Percentiles rank a stretch among this genome's conserved stretches.
Conservation (phyloP, 1,140 invertebrate genomes). For the Caerostris darwini region DNA sequence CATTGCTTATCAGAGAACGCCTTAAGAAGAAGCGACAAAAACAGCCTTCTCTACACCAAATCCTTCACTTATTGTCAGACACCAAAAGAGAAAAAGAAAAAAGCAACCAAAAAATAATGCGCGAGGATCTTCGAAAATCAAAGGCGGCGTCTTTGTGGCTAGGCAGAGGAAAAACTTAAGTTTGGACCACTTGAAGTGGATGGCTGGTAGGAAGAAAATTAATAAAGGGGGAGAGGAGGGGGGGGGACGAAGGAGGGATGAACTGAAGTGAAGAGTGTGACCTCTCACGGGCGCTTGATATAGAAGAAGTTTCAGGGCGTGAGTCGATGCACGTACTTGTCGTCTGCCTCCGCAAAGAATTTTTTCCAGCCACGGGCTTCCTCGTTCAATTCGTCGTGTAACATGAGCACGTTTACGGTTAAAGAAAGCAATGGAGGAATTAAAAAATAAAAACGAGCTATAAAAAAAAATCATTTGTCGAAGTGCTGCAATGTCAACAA, state of each 20-base stretch:
- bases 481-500: neutral
- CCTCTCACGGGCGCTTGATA: slow-evolving; percentile 67
- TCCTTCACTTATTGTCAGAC: slow-evolving; percentile 36
- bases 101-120: neutral
- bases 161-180: slow-evolving; percentile 52
- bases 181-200: slow-evolving; percentile 69
- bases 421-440: neutral
- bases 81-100: slow-evolving; percentile 17
- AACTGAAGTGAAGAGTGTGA: slow-evolving; percentile 71
- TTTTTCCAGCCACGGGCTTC: slow-evolving; percentile 63
- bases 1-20: neutral
- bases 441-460: neutral
- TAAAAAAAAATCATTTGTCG: neutral
- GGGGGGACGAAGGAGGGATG: neutral
- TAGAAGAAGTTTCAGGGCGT: slow-evolving; percentile 59
- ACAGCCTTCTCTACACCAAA: neutral
- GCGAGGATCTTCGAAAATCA: neutral
- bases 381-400: slow-evolving; percentile 55
- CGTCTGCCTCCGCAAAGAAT: slow-evolving; percentile 60
- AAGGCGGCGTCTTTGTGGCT: slow-evolving; percentile 68
- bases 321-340: slow-evolving; percentile 75
- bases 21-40: neutral
- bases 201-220: slow-evolving; percentile 61
- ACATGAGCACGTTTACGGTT: slow-evolving; percentile 29
- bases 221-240: neutral